A percentile compares a stretch with the other conserved stretches of the same genome.
Evolutionary conservation across 2,888 invertebrate species (phyloP).

Genomic region (Parnassius mnemosyne): DNA sequence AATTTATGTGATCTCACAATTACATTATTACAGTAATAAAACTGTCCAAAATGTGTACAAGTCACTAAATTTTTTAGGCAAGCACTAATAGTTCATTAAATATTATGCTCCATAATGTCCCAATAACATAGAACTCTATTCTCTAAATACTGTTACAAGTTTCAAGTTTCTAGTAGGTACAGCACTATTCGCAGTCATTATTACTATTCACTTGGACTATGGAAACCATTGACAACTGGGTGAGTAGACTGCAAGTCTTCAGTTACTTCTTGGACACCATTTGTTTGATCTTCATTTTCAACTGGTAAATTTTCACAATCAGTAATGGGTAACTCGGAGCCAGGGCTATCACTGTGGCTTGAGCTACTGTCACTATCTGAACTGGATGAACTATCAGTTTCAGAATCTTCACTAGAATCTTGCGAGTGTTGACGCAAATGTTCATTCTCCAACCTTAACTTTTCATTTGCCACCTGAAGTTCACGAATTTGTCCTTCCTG

Average conservation of each 20-base stretch:
- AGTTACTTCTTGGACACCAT: slow-evolving; percentile 33
- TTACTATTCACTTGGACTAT: slow-evolving; percentile 44
- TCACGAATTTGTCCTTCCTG: slow-evolving; percentile 83
- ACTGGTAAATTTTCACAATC: slow-evolving; percentile 31
- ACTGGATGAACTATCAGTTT: slow-evolving; percentile 80
- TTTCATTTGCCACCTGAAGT: slow-evolving; percentile 82
- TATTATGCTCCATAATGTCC: slow-evolving; percentile 34
- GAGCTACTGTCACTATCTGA: slow-evolving; percentile 68
- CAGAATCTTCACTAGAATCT: slow-evolving; percentile 80
- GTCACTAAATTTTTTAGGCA: slow-evolving; percentile 36
- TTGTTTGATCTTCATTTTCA: slow-evolving; percentile 36
- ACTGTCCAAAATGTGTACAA: slow-evolving; percentile 36
- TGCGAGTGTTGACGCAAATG: slow-evolving; percentile 69
- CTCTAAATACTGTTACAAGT: slow-evolving; percentile 4
- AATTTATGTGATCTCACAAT: slow-evolving; percentile 60
- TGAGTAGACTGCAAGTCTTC: slow-evolving; percentile 32
- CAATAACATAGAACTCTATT: slow-evolving; percentile 11
- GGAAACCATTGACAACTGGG: slow-evolving; percentile 66
- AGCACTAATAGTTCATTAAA: slow-evolving; percentile 44
- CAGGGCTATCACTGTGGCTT: slow-evolving; percentile 62
- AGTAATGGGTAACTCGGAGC: slow-evolving; percentile 36
- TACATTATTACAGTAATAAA: slow-evolving; percentile 55
- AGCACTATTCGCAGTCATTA: background rate
- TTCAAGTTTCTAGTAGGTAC: background rate
- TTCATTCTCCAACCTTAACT: slow-evolving; percentile 82